phyloP scores from a whole-genome alignment of 2,113 vertebrate genomes.

The Spilogale gracilis region DNA sequence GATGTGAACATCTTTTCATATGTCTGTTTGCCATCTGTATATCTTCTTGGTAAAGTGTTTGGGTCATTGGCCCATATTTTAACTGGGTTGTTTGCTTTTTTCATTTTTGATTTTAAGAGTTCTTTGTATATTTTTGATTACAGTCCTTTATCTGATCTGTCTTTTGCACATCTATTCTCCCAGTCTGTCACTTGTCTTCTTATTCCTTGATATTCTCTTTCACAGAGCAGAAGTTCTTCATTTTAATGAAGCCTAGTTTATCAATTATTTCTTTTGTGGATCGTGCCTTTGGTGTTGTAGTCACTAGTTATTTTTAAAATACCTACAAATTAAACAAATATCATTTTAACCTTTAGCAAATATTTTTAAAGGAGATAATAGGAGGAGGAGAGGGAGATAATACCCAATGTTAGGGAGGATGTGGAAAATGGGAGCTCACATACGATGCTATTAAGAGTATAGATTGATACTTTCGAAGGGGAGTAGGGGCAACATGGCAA shows the following conservation, averaged over 20 bases:
- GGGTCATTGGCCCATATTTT: background rate
- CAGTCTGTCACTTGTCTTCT: background rate
- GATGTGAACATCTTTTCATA: background rate
- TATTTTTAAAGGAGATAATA: background rate
- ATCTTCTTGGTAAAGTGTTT: background rate
- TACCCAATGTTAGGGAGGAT: background rate
- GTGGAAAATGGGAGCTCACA: background rate
- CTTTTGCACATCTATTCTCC: background rate
- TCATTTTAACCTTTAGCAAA: background rate
- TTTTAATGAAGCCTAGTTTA: background rate
- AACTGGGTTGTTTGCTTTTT: background rate
- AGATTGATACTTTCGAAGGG: background rate
- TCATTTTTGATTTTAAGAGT: background rate
- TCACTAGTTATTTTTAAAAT: background rate
- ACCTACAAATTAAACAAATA: conserved; percentile 11
- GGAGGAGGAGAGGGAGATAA: background rate
- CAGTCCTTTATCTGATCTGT: background rate
- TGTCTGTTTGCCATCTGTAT: background rate
- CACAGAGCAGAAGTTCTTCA: background rate
- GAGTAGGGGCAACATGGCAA: background rate
- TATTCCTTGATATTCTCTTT: background rate
- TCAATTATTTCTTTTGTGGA: background rate
- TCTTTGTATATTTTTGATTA: background rate
- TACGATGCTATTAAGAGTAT: background rate
- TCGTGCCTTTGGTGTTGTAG: background rate